Evolutionary conservation across 2,113 vertebrate species (phyloP).

Genomic region (Rana temporaria): DNA sequence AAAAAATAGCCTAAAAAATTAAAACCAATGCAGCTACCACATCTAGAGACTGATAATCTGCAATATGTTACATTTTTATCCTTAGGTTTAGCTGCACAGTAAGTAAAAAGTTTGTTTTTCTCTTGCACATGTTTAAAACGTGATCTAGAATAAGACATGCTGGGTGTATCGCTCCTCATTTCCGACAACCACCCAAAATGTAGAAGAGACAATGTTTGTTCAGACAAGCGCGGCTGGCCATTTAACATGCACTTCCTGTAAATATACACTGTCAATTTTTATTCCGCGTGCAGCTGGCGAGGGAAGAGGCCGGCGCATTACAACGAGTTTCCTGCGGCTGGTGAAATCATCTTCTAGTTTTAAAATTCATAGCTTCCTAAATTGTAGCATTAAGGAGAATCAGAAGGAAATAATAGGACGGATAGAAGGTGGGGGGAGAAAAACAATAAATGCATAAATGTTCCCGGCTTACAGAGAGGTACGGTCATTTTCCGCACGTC

Average conservation of each 20-base stretch:
- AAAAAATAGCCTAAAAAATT: background rate
- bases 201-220: constrained; percentile 1
- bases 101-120: too few species aligned
- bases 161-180: background rate
- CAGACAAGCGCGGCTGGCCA: constrained; percentile 9
- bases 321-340: constrained; percentile 48
- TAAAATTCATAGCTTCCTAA: constrained; percentile 58
- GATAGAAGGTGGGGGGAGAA: background rate
- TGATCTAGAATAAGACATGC: constrained; percentile 4
- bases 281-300: constrained; percentile 31
- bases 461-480: background rate
- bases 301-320: constrained; percentile 31
- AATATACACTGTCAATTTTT: constrained; percentile 48
- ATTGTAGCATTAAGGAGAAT: constrained; percentile 55
- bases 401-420: constrained; percentile 48
- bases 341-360: constrained; percentile 53
- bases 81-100: too few species aligned
- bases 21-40: background rate
- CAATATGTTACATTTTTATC: too few species aligned
- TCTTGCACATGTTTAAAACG: background rate
- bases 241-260: constrained; percentile 31
- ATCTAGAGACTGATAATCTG: too few species aligned
- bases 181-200: background rate
- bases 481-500: constrained; percentile 5
- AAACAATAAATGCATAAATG: constrained; percentile 52